These are phyloP conservation scores for Brachionus calyciflorus DNA, from an alignment of 1,140 invertebrate genomes.

Conservation along the genomic window DNA sequence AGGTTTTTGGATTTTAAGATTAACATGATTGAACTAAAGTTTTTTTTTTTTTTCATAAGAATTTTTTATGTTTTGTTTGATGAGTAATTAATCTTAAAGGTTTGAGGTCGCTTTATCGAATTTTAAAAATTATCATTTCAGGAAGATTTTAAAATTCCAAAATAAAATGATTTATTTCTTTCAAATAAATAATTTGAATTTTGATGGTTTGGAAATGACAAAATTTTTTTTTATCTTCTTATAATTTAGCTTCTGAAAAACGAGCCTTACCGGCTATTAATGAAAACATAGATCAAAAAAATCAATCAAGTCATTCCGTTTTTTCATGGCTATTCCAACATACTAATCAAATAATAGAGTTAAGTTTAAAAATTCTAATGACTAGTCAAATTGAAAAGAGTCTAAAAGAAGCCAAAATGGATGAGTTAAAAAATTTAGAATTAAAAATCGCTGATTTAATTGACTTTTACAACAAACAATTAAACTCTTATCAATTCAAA, in stretches of 20 bases:
- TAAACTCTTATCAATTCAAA: constrained; percentile 6
- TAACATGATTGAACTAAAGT: too few species aligned
- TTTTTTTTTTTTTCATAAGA: too few species aligned
- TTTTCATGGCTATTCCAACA: constrained; percentile 32
- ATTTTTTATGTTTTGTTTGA: too few species aligned
- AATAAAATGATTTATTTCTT: too few species aligned
- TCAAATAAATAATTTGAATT: too few species aligned
- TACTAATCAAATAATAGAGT: constrained; percentile 19
- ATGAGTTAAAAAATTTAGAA: constrained; percentile 12
- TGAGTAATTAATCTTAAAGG: too few species aligned
- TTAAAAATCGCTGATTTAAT: background rate
- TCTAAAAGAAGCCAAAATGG: constrained; percentile 27
- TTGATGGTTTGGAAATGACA: too few species aligned
- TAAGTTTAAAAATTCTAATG: constrained; percentile 13
- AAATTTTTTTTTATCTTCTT: background rate
- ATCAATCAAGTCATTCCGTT: background rate
- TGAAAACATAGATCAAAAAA: background rate
- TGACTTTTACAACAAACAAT: constrained; percentile 26
- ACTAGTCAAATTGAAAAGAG: constrained; percentile 9
- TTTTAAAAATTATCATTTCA: too few species aligned
- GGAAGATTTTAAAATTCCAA: too few species aligned
- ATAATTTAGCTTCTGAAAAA: background rate
- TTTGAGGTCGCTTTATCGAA: too few species aligned
- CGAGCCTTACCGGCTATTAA: background rate
- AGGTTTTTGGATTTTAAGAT: too few species aligned